Conservation (phyloP, 1,140 invertebrate genomes). For the Calycopis cecrops region DNA sequence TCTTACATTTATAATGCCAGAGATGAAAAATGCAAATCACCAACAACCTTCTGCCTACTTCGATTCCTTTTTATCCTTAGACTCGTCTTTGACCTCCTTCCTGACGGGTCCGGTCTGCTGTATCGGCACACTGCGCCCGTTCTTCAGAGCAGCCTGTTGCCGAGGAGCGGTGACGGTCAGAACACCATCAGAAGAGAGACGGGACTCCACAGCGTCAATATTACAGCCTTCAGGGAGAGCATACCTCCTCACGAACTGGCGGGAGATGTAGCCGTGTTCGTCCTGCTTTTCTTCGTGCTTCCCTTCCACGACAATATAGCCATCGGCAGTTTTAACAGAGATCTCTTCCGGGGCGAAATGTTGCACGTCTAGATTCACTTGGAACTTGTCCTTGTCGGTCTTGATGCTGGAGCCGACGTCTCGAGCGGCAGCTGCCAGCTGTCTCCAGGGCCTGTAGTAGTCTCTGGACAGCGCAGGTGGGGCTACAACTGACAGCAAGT, state of each 20-base stretch:
- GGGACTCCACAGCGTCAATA: slow-evolving; percentile 79
- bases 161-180: slow-evolving; percentile 79
- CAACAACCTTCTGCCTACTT: no score
- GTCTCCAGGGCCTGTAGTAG: background rate
- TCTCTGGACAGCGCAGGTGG: slow-evolving; percentile 29
- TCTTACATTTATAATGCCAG: no score
- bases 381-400: slow-evolving; percentile 72
- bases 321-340: slow-evolving; percentile 86
- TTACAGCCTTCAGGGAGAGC: slow-evolving; percentile 82
- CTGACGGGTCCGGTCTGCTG: slow-evolving; percentile 54
- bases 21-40: no score
- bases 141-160: slow-evolving; percentile 50
- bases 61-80: background rate
- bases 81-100: slow-evolving; percentile 35
- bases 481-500: no score
- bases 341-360: slow-evolving; percentile 92
- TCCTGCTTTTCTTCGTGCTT: slow-evolving; percentile 88
- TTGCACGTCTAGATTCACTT: slow-evolving; percentile 87
- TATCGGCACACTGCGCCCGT: slow-evolving; percentile 51
- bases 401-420: slow-evolving; percentile 51
- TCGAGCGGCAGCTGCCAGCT: background rate
- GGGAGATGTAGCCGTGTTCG: slow-evolving; percentile 83
- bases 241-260: slow-evolving; percentile 84
- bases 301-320: slow-evolving; percentile 80
- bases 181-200: slow-evolving; percentile 85